Base-by-base conservation (phyloP, 2,888 invertebrate species). In the Nomada ruficornis region DNA sequence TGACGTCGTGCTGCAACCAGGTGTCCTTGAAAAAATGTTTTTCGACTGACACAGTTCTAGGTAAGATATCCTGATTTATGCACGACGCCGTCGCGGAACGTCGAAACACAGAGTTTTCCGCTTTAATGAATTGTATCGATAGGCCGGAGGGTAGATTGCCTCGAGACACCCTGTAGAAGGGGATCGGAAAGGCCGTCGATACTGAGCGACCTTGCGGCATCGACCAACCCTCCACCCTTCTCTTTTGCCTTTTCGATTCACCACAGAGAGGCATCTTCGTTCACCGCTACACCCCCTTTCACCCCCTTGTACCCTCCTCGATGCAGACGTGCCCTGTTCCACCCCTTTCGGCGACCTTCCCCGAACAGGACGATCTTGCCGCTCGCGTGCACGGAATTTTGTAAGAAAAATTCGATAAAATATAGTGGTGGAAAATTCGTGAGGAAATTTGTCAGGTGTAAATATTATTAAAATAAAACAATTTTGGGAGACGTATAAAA, bases 171-270 rank as follows among this genome's bases (percentile, higher is more conserved):
- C 84, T 54, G 83, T 71, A 77, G 77, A 82, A 57, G 68, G 81
- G 67, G 64, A 52, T 71, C 67, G 80, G 76, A 69, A 64, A 80
- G 78, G 85, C 88, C 89, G 91, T 92, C 92, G 91, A 93, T 92
- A 92, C 82, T 85, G 74, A 84, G 86, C 89, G 92, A 92, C 92
- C 92, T 92, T 92, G 92, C 84, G 87, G 83, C 89, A 92, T 92
- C 92, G 91, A 92, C 91, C 92, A 87, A 87, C 87, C 88, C 85
- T 85, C 86, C 63, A 78, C 83, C 72, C 70, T 83, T 78, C 77
- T 72, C 79, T 80, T 77, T 80, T 47, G 64, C 75, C 68, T 85
- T 87, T 83, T 82, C 83, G 76, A 83, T 71, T 83, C 81, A 77
- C 71, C 73, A 76, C 76, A 64, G 57, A 70, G 67, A 72, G 64